A percentile compares a stretch with the other conserved stretches of the same genome.
phyloP scores from a whole-genome alignment of 2,797 vertebrate species.

The Eutrigla gurnardus region DNA sequence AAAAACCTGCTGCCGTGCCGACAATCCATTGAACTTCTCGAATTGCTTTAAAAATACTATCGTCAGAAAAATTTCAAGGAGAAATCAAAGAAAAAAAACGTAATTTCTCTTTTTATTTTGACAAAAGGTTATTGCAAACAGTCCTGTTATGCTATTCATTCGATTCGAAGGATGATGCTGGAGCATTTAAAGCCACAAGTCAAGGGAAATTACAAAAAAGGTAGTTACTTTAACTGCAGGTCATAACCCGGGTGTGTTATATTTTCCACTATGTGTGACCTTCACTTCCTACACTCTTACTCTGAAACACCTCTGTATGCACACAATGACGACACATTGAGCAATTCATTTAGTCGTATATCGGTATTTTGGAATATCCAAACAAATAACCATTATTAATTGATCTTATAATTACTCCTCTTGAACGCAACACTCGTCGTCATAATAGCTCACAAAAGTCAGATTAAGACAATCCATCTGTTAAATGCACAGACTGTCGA shows the following conservation, averaged over 20 bases:
- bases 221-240: neutral
- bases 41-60: neutral
- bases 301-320: neutral
- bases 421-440: constrained; percentile 18
- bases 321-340: neutral
- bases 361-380: neutral
- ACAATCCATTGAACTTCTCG: neutral
- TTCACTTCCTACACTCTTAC: constrained; percentile 2
- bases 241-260: neutral
- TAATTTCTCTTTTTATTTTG: neutral
- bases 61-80: neutral
- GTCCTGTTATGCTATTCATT: neutral
- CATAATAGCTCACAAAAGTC: constrained; percentile 25
- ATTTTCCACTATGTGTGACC: neutral
- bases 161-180: neutral
- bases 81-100: neutral
- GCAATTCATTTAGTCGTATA: neutral
- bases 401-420: neutral
- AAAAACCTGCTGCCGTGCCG: neutral
- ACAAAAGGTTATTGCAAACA: neutral
- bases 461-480: constrained; percentile 7
- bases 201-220: neutral
- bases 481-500: constrained; percentile 27
- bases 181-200: neutral
- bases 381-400: too few species aligned